Evolutionary conservation across 2,113 vertebrate species (phyloP).

Genomic region (Poeciliopsis turrubarensis): DNA sequence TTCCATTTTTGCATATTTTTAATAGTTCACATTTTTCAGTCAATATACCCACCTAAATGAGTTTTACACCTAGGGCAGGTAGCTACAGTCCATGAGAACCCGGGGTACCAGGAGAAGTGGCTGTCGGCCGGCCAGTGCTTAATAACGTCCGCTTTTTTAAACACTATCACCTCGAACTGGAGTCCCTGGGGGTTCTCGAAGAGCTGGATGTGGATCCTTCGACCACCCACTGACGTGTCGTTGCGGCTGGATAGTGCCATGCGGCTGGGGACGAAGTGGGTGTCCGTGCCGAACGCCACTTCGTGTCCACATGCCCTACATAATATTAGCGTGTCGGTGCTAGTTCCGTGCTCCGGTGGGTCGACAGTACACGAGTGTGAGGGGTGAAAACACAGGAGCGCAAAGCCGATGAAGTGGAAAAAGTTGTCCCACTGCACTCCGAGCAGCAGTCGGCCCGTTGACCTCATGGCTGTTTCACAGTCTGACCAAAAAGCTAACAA

Average conservation of each 20-base stretch:
- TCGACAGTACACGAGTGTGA: slow-evolving; percentile 37
- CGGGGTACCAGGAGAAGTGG: slow-evolving; percentile 63
- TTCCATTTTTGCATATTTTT: no score
- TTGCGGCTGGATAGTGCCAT: slow-evolving; percentile 70
- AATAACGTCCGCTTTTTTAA: slow-evolving; percentile 63
- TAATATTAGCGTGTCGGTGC: slow-evolving; percentile 44
- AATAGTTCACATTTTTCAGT: background rate
- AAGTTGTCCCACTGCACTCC: background rate
- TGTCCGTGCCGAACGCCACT: slow-evolving; percentile 44
- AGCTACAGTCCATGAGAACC: slow-evolving; percentile 63
- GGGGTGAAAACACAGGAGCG: slow-evolving; percentile 14
- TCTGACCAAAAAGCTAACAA: background rate
- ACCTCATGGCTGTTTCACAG: background rate
- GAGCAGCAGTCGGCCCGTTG: background rate
- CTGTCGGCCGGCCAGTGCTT: slow-evolving; percentile 74
- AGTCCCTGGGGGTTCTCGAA: slow-evolving; percentile 75
- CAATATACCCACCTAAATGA: slow-evolving; percentile 61
- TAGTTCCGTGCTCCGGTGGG: background rate
- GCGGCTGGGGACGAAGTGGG: slow-evolving; percentile 55
- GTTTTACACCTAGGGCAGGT: slow-evolving; percentile 63
- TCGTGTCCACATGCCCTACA: slow-evolving; percentile 68
- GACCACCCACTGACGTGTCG: slow-evolving; percentile 38
- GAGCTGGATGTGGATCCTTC: slow-evolving; percentile 46
- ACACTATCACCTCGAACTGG: slow-evolving; percentile 74
- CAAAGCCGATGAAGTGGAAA: background rate